phyloP scores from a whole-genome alignment of 2,113 vertebrate genomes.

The Ptilorrhoa leucosticta region DNA sequence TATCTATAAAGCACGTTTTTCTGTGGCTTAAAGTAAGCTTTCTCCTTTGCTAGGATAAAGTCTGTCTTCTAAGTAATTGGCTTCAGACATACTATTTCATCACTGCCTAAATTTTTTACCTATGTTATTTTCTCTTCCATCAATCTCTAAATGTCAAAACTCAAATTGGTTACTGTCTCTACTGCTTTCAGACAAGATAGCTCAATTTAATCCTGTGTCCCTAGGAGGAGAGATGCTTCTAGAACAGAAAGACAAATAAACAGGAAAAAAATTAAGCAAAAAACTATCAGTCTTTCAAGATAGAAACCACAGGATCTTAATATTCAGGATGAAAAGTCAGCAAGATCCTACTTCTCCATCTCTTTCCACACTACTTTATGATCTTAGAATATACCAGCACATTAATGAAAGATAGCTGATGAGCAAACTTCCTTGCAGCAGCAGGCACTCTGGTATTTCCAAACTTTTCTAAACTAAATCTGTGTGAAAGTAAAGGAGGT shows the following conservation, averaged over 20 bases:
- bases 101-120: neutral
- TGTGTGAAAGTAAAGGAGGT: neutral
- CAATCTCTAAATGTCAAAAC: neutral
- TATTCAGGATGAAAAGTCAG: neutral
- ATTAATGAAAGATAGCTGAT: constrained; percentile 14
- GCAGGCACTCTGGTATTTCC: neutral
- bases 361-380: neutral
- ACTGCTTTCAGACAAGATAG: neutral
- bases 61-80: neutral
- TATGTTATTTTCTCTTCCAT: neutral
- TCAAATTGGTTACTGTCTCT: neutral
- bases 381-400: neutral
- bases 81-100: neutral
- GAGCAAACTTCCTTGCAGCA: neutral
- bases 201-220: neutral
- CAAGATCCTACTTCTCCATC: neutral
- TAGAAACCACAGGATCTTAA: neutral
- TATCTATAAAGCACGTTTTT: neutral
- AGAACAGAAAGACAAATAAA: neutral
- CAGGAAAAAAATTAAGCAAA: neutral
- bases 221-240: neutral
- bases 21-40: neutral
- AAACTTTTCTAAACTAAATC: constrained; percentile 44
- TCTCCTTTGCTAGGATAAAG: neutral
- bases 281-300: neutral